Evolutionary conservation across 2,888 invertebrate genomes (phyloP).

Genomic region (Lucinisca nassula): DNA sequence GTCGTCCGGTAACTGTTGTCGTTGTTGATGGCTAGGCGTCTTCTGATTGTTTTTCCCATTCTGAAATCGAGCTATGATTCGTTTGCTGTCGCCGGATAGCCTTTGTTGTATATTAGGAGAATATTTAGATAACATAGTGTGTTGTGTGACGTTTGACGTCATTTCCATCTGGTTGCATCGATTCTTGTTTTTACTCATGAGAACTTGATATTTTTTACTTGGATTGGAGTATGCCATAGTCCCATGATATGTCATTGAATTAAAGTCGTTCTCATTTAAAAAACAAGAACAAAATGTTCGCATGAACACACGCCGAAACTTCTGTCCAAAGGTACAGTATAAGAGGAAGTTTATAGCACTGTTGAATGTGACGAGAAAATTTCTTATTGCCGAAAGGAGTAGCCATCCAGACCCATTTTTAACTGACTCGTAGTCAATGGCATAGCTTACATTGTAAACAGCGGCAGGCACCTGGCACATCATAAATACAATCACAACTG

Average conservation of each 20-base stretch:
- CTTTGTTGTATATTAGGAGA: slow-evolving; percentile 66
- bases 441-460: slow-evolving; percentile 91
- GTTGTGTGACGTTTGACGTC: slow-evolving; percentile 71
- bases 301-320: slow-evolving; percentile 91
- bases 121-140: slow-evolving; percentile 74
- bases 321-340: slow-evolving; percentile 99
- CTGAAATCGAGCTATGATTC: slow-evolving; percentile 18
- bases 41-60: slow-evolving; percentile 44
- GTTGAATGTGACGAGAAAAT: slow-evolving; percentile 98
- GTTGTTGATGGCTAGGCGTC: neutral
- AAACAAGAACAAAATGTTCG: slow-evolving; percentile 83
- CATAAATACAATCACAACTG: slow-evolving; percentile 98
- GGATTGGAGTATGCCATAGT: slow-evolving; percentile 59
- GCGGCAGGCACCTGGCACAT: slow-evolving; percentile 93
- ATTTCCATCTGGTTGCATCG: slow-evolving; percentile 68
- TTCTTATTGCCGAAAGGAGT: slow-evolving; percentile 88
- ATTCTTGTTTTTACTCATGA: slow-evolving; percentile 60
- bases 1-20: neutral
- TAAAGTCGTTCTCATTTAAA: slow-evolving; percentile 75
- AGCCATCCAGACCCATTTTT: slow-evolving; percentile 90
- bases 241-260: slow-evolving; percentile 79
- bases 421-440: slow-evolving; percentile 90
- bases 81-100: slow-evolving; percentile 30
- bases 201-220: slow-evolving; percentile 74
- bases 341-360: slow-evolving; percentile 99